Conservation (phyloP, 2,797 vertebrate genomes). For the Acestrorhynchus altus region DNA sequence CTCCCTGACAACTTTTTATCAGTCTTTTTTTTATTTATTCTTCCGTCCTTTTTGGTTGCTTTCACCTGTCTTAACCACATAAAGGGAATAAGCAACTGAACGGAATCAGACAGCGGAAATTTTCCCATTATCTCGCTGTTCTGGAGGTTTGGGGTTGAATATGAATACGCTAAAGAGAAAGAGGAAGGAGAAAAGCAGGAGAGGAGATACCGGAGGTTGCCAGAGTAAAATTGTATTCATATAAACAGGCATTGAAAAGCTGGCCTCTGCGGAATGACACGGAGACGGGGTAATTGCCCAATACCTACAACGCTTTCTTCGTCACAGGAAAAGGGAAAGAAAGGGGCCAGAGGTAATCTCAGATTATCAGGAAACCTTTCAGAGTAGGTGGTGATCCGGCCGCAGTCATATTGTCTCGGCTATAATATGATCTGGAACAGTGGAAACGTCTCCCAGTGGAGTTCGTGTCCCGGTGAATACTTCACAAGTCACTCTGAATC, state of each 20-base stretch:
- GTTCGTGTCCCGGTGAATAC: constrained; percentile 55
- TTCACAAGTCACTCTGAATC: constrained; percentile 42
- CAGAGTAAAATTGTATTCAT: constrained; percentile 6
- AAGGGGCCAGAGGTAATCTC: constrained; percentile 32
- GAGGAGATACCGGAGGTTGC: neutral
- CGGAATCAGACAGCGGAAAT: constrained; percentile 48
- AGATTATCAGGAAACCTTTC: neutral
- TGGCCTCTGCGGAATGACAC: neutral
- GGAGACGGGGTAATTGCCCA: neutral
- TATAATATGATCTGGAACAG: constrained; percentile 52
- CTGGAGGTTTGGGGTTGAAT: constrained; percentile 9
- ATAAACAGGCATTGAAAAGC: constrained; percentile 24
- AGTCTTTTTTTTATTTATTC: constrained; percentile 52
- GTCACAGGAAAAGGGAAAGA: neutral
- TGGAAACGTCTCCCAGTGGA: constrained; percentile 45
- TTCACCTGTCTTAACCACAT: constrained; percentile 28
- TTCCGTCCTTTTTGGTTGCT: constrained; percentile 44
- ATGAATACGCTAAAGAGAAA: neutral
- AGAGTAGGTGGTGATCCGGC: neutral
- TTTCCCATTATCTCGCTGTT: constrained; percentile 48
- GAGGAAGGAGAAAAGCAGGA: neutral
- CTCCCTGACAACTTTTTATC: constrained; percentile 63
- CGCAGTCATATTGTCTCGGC: constrained; percentile 56
- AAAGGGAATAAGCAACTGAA: constrained; percentile 37
- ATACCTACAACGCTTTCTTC: neutral